Percentiles rank a stretch among this genome's conserved stretches.
phyloP scores from a whole-genome alignment of 2,797 vertebrate species.

The Myotis pilosus region DNA sequence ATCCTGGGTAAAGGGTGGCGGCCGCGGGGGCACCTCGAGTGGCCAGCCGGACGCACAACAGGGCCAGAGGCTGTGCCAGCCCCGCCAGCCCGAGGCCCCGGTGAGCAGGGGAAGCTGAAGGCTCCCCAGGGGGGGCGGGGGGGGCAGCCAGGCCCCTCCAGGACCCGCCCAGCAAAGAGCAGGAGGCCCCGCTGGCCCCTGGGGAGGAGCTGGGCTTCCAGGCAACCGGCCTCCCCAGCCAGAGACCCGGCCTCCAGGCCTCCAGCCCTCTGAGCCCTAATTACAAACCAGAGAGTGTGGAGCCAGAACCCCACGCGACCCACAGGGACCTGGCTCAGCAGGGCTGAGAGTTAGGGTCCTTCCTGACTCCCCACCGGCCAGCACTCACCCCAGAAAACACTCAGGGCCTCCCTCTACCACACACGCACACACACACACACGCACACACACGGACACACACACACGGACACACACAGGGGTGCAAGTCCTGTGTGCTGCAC shows the following conservation, averaged over 20 bases:
- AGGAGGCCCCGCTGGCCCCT: background rate
- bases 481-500: accelerated
- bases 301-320: background rate
- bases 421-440: too few relatives aligned
- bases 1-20: background rate
- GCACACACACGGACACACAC: too few relatives aligned
- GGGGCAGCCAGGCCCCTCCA: background rate
- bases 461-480: background rate
- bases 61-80: background rate
- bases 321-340: background rate
- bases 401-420: background rate
- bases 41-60: background rate
- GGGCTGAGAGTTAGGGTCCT: background rate
- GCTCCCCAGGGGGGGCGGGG: background rate
- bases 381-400: background rate
- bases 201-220: background rate
- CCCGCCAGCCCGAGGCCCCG: too few relatives aligned
- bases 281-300: constrained; percentile 52
- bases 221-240: background rate
- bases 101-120: accelerated
- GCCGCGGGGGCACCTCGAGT: too few relatives aligned
- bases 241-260: background rate
- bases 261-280: constrained; percentile 27
- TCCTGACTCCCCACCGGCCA: background rate
- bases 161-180: background rate